Evolutionary conservation across 1,140 invertebrate species (phyloP), one percentile per base, ranked within the genome.

Genomic region (Trichogramma pretiosum): DNA sequence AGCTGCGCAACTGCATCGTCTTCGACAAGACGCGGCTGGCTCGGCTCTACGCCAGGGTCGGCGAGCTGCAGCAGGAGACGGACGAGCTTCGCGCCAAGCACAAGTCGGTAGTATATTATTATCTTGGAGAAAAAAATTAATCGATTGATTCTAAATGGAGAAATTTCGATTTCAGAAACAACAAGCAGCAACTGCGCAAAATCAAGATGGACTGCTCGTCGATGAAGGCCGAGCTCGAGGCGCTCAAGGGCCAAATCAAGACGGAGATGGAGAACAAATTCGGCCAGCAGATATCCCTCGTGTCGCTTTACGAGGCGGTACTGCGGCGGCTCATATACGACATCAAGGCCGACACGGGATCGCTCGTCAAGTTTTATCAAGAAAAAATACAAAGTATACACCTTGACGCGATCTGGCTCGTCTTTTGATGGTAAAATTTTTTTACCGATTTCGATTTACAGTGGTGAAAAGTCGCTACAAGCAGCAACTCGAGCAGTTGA

Each of bases 31-130:
- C 61, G 3, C 71, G 69, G 50, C 57, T 86, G 13, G 58, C 68
- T 0, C 59, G 72, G 17, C 63, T 87, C 1, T 77, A 81, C 32
- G 66, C 70, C 2, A 70, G 83, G 56, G 82, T 84, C 13, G 77
- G 76, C 34, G 73, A 82, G 59, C 60, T 87, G 5, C 70, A 82
- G 48, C 63, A 76, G 14, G 83, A 85, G 57, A 82, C 79, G 24
- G 55, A 64, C 13, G 62, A 75, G 3, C 74, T 82, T 53, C 74
- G 76, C 49, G 73, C 68, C 45, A 77, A 77, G 57, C 74, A 79
- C 56, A 75, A 70, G 77, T 82, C 74, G 63, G 53, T 58, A 58
- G 16, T 32, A 41, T 40, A 18, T 28, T n/a, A 35, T 19, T 30
- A 47, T 22, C 2, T 33, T 45, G 3, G n/a, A n/a, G n/a, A n/a